Conservation (phyloP, 2,888 invertebrate species). For the Drymonia ruficornis region DNA sequence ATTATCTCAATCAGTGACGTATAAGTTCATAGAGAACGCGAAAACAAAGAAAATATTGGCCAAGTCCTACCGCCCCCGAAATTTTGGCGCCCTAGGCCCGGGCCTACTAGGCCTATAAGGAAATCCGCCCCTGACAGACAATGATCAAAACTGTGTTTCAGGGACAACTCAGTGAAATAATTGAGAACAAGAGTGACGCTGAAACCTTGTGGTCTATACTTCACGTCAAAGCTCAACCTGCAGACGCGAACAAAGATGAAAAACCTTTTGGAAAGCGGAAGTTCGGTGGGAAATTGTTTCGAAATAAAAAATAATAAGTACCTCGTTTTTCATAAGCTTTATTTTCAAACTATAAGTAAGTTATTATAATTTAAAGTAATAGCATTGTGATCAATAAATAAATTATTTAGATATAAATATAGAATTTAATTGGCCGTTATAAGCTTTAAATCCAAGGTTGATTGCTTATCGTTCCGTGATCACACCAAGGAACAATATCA, state of each 20-base stretch:
- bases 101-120: too few species aligned
- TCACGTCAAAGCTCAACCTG: constrained; percentile 86
- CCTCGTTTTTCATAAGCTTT: constrained; percentile 22
- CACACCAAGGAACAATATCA: constrained; percentile 29
- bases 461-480: constrained; percentile 14
- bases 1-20: too few species aligned
- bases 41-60: too few species aligned
- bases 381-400: constrained; percentile 16
- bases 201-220: constrained; percentile 88
- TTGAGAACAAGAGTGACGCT: constrained; percentile 90
- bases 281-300: constrained; percentile 59
- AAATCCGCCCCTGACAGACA: too few species aligned
- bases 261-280: constrained; percentile 67
- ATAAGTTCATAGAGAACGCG: too few species aligned
- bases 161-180: constrained; percentile 88
- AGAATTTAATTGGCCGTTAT: constrained; percentile 14
- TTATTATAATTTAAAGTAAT: constrained; percentile 16
- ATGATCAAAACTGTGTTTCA: constrained; percentile 46
- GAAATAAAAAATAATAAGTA: constrained; percentile 54
- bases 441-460: constrained; percentile 6
- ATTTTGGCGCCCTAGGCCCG: too few species aligned
- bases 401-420: constrained; percentile 8
- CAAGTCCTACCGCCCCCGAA: too few species aligned
- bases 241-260: constrained; percentile 70
- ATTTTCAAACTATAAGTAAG: constrained; percentile 27